These are phyloP conservation scores for Ceuthmochares aereus DNA, from an alignment of 2,113 vertebrate genomes.

Conservation along the genomic window DNA sequence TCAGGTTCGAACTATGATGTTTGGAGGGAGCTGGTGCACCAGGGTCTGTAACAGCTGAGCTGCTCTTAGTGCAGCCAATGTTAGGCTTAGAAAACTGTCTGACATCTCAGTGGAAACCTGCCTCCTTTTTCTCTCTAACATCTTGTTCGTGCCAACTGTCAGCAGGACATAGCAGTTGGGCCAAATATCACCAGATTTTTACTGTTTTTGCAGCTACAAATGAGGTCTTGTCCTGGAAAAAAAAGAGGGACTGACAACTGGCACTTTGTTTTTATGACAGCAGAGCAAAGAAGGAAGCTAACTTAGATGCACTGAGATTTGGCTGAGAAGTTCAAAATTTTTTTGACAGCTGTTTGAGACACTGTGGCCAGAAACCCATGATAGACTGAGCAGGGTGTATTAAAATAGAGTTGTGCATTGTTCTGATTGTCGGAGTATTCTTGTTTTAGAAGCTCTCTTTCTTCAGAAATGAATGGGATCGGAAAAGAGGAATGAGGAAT, in stretches of 20 bases:
- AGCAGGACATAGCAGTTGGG: slow-evolving; percentile 8
- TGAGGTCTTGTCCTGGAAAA: slow-evolving; percentile 50
- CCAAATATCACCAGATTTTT: slow-evolving; percentile 48
- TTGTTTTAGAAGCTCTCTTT: neutral
- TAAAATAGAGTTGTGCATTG: neutral
- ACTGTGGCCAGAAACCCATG: neutral
- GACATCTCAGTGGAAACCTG: slow-evolving; percentile 30
- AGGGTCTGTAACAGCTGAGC: neutral
- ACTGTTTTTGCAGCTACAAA: slow-evolving; percentile 33
- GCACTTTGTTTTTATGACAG: neutral
- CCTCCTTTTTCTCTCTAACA: neutral
- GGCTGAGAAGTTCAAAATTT: neutral
- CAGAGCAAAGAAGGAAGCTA: neutral
- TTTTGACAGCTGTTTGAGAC: neutral
- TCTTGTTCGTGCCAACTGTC: slow-evolving; percentile 31
- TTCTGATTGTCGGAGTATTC: neutral
- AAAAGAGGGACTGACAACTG: neutral
- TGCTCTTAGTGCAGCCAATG: neutral
- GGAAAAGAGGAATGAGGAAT: neutral
- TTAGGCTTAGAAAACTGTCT: neutral
- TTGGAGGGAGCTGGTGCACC: accelerated
- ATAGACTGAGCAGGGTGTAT: neutral
- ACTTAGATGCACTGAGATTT: neutral
- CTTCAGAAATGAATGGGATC: neutral
- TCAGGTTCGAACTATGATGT: neutral